Base-by-base conservation (phyloP, 2,113 vertebrate genomes). In the Pluvialis apricaria region DNA sequence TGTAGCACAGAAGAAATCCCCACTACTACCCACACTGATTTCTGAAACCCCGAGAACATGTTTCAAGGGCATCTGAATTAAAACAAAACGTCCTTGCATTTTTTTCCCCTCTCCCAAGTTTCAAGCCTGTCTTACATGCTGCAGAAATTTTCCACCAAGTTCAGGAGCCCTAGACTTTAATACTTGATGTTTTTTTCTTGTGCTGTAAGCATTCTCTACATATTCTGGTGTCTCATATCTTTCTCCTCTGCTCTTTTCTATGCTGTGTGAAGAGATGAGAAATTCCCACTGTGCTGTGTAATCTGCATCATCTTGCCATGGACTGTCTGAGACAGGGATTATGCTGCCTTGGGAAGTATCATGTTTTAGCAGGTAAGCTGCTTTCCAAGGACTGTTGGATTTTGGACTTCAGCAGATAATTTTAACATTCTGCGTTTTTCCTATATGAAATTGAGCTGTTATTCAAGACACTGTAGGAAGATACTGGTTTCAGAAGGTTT, bases 281-380 rank as follows among this genome's bases (percentile, higher is more conserved):
- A 88, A 81, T 91, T 81, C 52, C 45, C 51, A 51, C 64, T 71
- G 40, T 64, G 69, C 38, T 87, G 51, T n/a, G 51, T 60, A 36
- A 58, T 9, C 18, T 66, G 64, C 55, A 66, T 69, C 75, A 61
- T 61, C 44, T 80, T 92, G 79, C 70, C n/a, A 28, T 34, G 49
- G 79, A 61, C 42, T 68, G 54, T 51, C 42, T 68, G 65, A 90
- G 54, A 70, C 6, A 29, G 72, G 51, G 91, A 86, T 83, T 84
- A 42, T 22, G 61, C 61, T 84, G 11, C 69, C 47, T 84, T 86
- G 55, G 72, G 72, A 96, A 92, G 51, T 61, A 77, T 72, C 44
- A 18, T 40, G 36, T 85, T 94, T 86, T 80, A 80, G 62, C 72
- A 92, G 88, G 80, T 91, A 91, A 92, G 65, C 65, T 91, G 89